Evolutionary conservation across 2,888 invertebrate genomes (phyloP).

Genomic region (Anorthoa munda): DNA sequence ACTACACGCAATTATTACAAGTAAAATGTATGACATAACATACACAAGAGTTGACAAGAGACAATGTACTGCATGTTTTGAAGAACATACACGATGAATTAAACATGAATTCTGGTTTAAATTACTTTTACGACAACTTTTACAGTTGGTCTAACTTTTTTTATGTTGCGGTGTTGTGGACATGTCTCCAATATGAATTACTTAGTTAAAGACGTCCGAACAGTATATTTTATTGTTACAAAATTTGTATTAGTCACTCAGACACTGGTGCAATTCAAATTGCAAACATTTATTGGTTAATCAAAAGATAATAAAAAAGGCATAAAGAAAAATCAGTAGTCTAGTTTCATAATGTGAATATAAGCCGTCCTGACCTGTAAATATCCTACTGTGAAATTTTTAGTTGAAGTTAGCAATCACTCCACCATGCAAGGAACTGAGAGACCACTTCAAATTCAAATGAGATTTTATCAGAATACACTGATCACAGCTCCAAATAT

Average conservation of each 20-base stretch:
- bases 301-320: not conserved
- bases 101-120: constrained; percentile 28
- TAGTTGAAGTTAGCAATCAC: too few species aligned
- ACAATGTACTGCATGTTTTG: constrained; percentile 34
- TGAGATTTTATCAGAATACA: too few species aligned
- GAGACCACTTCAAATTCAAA: too few species aligned
- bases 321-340: not conserved
- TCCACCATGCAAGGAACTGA: too few species aligned
- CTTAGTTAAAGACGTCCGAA: too few species aligned
- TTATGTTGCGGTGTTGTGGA: not conserved
- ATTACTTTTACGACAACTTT: not conserved
- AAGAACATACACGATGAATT: constrained; percentile 11
- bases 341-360: not conserved
- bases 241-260: not conserved
- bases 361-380: not conserved
- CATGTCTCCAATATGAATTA: not conserved
- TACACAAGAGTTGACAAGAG: constrained; percentile 15
- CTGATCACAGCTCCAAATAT: not conserved
- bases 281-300: not conserved
- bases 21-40: constrained; percentile 25
- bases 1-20: constrained; percentile 23
- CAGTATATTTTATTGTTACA: not conserved
- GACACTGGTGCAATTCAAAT: not conserved
- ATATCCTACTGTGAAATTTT: too few species aligned
- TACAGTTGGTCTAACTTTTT: constrained; percentile 3